Evolutionary conservation across 2,888 invertebrate species (phyloP).

Genomic region (Sarcophaga caerulescens): DNA sequence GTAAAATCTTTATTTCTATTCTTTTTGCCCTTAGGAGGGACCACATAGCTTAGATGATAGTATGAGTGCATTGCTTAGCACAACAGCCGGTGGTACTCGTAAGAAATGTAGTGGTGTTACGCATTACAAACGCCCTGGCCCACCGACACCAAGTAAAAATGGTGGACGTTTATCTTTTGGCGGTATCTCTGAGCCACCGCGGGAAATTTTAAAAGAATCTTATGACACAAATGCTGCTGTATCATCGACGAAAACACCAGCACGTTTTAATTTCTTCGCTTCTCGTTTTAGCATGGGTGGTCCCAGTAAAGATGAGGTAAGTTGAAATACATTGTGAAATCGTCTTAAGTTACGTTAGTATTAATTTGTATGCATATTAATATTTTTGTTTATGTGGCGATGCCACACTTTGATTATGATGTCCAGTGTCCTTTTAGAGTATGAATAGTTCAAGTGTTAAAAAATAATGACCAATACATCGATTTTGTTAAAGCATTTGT

Average conservation of each 20-base stretch:
- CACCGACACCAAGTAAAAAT: slow-evolving; percentile 93
- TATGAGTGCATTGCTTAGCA: slow-evolving; percentile 80
- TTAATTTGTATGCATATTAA: not conserved
- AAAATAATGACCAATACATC: too few relatives aligned
- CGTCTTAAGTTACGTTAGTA: not conserved
- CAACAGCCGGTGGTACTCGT: slow-evolving; percentile 77
- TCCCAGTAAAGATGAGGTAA: slow-evolving; percentile 80
- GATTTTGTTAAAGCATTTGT: too few relatives aligned
- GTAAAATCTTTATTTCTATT: not conserved
- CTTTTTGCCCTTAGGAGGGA: slow-evolving; percentile 73
- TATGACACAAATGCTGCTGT: slow-evolving; percentile 78
- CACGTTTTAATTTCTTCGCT: slow-evolving; percentile 85
- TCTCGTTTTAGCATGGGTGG: slow-evolving; percentile 79
- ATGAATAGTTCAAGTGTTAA: slow-evolving; percentile 1
- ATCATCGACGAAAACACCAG: slow-evolving; percentile 84
- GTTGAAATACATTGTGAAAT: slow-evolving; percentile 18
- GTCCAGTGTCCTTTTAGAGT: not conserved
- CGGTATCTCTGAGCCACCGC: slow-evolving; percentile 79
- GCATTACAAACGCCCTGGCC: slow-evolving; percentile 92
- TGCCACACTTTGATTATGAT: not conserved
- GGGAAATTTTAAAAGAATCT: slow-evolving; percentile 84
- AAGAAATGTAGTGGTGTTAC: slow-evolving; percentile 84
- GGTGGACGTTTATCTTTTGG: slow-evolving; percentile 87
- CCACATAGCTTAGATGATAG: slow-evolving; percentile 78
- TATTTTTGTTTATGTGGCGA: too few relatives aligned